Evolutionary conservation across 2,113 vertebrate species (phyloP), one percentile per base, ranked within the genome.

Genomic region (Circaetus cinerascens): DNA sequence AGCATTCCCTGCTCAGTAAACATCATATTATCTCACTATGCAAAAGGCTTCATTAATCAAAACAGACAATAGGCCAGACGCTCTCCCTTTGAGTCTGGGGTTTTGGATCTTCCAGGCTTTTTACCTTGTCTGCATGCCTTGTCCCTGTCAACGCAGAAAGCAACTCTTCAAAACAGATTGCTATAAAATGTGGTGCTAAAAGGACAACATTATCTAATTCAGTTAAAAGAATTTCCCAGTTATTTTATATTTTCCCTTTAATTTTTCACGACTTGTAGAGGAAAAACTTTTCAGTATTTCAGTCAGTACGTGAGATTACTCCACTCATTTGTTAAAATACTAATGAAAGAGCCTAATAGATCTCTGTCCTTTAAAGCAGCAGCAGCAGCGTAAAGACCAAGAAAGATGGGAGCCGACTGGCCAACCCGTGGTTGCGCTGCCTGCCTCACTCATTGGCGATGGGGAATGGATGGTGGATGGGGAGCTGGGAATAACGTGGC

Each of bases 31-130:
- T 95, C 78, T 95, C 19, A 0, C 96, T n/a, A 41, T 18, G 81
- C 93, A 93, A 96, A 94, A 83, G 80, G 59, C 88, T 93, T 90
- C 95, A 95, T 96, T 97, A 97, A 96, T 97, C 97, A 97, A 41
- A 88, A 34, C 86, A 86, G 48, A 88, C 83, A 96, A 92, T 89
- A 32, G 88, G 43, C 77, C 66, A 80, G 81, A 10, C 50, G 4
- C 40, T 66, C 50, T 69, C 66, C 40, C 67, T 95, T 82, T 46
- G 64, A 94, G 76, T 26, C 41, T 8, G 38, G 73, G 9, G 15
- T 62, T 88, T 89, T 45, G 64, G 74, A 80, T 53, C 72, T 85
- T 84, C 29, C 13, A 7, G 78, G 72, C 78, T 88, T 74, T 93
- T 83, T 38, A 71, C 82, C 79, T 94, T 90, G 50, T 51, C 71